These are phyloP conservation scores for Xerus rutilus DNA, from an alignment of 2,797 vertebrate genomes.

Conservation along the genomic window DNA sequence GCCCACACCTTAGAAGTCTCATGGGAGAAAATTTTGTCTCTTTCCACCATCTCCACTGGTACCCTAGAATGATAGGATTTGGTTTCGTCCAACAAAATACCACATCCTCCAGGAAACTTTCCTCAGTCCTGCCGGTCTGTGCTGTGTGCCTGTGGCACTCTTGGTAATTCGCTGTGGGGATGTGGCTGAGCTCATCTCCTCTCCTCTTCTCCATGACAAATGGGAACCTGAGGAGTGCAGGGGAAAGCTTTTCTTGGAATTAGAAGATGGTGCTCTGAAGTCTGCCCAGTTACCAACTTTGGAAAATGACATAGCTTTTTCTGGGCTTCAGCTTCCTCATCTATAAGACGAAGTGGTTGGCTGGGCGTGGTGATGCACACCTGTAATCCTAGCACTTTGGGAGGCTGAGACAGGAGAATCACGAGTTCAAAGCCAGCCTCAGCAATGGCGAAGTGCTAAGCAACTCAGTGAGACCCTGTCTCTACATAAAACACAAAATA, in stretches of 20 bases:
- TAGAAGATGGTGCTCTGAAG: not conserved
- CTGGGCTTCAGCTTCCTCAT: not conserved
- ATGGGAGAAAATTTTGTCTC: not conserved
- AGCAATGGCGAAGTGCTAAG: no score
- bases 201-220: not conserved
- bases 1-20: not conserved
- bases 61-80: not conserved
- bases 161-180: not conserved
- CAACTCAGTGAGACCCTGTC: no score
- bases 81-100: not conserved
- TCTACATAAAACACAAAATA: no score
- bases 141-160: not conserved
- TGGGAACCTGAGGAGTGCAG: not conserved
- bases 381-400: no score
- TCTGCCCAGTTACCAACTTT: not conserved
- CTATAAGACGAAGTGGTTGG: not conserved
- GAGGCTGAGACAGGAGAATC: no score
- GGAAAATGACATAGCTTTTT: not conserved
- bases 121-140: not conserved
- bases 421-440: no score
- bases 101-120: not conserved
- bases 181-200: not conserved
- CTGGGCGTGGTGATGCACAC: no score
- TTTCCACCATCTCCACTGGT: accelerated
- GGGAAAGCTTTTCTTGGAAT: not conserved